A percentile compares a stretch with the other conserved stretches of the same genome.
These are phyloP conservation scores for Orchestes rusci DNA, from an alignment of 2,888 invertebrate genomes.

Conservation along the genomic window DNA sequence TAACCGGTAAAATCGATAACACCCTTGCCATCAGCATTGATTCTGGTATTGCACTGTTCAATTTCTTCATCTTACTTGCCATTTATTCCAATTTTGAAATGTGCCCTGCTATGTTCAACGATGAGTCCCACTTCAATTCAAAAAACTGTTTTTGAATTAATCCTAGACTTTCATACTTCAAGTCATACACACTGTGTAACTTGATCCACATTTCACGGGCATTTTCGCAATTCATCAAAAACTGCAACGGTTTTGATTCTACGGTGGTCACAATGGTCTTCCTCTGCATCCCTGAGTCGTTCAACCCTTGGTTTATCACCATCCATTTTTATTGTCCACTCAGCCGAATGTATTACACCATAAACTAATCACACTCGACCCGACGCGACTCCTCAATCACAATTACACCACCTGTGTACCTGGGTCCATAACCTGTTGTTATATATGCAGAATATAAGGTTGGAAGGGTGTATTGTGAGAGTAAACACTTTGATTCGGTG, in stretches of 20 bases:
- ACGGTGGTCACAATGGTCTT: neutral
- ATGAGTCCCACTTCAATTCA: neutral
- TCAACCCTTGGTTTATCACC: neutral
- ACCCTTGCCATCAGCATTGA: neutral
- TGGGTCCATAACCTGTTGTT: neutral
- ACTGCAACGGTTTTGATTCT: neutral
- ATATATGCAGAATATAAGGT: too few species aligned
- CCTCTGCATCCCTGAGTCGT: neutral
- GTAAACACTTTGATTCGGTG: too few species aligned
- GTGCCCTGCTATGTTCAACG: neutral
- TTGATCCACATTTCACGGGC: too few species aligned
- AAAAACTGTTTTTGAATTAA: neutral
- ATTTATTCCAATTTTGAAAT: slow-evolving; percentile 1
- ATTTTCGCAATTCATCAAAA: too few species aligned
- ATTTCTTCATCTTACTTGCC: neutral
- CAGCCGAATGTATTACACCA: too few species aligned
- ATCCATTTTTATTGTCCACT: neutral
- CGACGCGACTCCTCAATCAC: too few species aligned
- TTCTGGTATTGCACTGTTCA: neutral
- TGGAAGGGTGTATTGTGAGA: too few species aligned
- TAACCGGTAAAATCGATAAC: neutral
- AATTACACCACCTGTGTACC: neutral
- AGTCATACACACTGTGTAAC: too few species aligned
- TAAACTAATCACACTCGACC: too few species aligned
- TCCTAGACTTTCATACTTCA: neutral